A percentile compares a stretch with the other conserved stretches of the same genome.
Conservation (phyloP, 2,888 invertebrate genomes). For the Amorpha juglandis region DNA sequence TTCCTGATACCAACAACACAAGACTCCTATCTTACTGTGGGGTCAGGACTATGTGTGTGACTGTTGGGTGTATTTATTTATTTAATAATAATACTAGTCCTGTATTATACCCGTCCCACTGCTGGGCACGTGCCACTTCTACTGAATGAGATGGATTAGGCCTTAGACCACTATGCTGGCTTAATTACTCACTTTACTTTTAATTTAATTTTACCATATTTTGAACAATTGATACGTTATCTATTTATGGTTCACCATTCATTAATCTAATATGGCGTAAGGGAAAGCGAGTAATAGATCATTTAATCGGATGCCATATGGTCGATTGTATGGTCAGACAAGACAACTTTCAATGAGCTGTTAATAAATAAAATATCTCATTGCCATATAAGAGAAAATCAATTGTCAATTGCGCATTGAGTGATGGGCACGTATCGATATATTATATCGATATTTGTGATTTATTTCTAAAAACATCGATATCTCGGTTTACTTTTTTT, state of each 20-base stretch:
- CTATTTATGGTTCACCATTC: neutral
- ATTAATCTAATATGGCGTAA: constrained; percentile 2
- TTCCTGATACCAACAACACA: no score
- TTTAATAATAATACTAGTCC: no score
- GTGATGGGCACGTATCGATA: constrained; percentile 30
- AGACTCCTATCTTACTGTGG: no score
- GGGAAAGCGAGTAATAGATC: constrained; percentile 6
- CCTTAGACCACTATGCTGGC: no score
- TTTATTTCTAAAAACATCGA: neutral
- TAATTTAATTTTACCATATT: no score
- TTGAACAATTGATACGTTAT: neutral
- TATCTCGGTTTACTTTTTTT: neutral
- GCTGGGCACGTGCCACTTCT: no score
- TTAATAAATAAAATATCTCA: constrained; percentile 49
- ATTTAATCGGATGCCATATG: constrained; percentile 10
- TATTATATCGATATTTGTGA: constrained; percentile 27
- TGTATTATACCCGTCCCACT: no score
- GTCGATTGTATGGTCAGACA: constrained; percentile 25
- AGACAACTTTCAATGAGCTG: constrained; percentile 49
- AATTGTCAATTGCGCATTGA: constrained; percentile 34
- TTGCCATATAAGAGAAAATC: constrained; percentile 37
- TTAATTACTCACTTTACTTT: no score
- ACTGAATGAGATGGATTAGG: no score
- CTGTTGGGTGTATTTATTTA: no score
- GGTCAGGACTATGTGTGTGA: no score